Evolutionary conservation across 1,140 invertebrate genomes (phyloP).

Genomic region (Arctopsyche grandis): DNA sequence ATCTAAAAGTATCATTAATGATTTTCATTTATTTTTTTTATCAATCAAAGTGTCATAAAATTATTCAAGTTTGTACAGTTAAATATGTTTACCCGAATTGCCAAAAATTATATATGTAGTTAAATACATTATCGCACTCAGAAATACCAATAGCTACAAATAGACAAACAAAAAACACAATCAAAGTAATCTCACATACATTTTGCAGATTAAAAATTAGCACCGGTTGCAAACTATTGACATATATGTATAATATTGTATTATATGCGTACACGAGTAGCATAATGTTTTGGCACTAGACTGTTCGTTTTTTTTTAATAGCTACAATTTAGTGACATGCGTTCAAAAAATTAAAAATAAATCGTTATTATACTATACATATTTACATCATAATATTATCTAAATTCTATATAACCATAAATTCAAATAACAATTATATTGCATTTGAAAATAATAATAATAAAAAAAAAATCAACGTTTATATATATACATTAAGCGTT

Average conservation of each 20-base stretch:
- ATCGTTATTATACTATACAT: not conserved
- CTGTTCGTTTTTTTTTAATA: not conserved
- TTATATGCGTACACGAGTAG: not conserved
- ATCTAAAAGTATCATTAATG: too few species aligned
- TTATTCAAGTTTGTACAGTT: too few species aligned
- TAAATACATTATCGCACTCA: too few species aligned
- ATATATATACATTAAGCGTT: conserved; percentile 4
- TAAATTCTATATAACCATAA: not conserved
- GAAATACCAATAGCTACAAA: too few species aligned
- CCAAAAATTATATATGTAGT: too few species aligned
- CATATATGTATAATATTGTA: not conserved
- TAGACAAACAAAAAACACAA: too few species aligned
- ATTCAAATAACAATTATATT: conserved; percentile 19
- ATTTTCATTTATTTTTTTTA: too few species aligned
- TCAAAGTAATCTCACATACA: too few species aligned
- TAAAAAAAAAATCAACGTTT: not conserved
- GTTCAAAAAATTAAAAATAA: not conserved
- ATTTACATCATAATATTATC: conserved; percentile 1
- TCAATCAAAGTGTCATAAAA: too few species aligned
- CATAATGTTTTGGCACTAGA: conserved; percentile 13
- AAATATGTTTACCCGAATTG: too few species aligned
- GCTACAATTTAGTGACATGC: conserved; percentile 20
- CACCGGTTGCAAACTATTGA: not conserved
- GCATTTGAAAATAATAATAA: not conserved
- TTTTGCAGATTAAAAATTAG: not conserved